Conservation (phyloP, 64 coral and sea anemone species). For the Trachythela sp. region DNA sequence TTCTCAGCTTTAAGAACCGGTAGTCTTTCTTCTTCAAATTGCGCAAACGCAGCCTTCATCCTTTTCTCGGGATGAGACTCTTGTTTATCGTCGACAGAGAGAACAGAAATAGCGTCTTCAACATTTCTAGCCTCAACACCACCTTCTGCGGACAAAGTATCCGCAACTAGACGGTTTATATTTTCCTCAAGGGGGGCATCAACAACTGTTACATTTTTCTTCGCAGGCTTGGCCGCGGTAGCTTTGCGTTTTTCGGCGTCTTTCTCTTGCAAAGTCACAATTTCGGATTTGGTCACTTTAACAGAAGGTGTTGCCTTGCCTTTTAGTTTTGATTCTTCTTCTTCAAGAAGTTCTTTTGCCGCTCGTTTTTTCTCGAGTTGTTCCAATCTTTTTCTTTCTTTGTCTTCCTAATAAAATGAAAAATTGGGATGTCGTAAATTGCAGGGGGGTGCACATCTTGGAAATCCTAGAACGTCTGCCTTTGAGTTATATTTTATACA, state of each 20-base stretch:
- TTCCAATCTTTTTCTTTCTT: constrained; percentile 74
- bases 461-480: too few species aligned
- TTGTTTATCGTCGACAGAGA: constrained; percentile 41
- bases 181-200: constrained; percentile 76
- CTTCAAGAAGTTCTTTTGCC: constrained; percentile 61
- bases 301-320: constrained; percentile 42
- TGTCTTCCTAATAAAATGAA: constrained; percentile 59
- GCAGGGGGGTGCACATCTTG: background rate
- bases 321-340: constrained; percentile 69
- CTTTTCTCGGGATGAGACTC: constrained; percentile 90
- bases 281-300: constrained; percentile 78
- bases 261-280: constrained; percentile 53
- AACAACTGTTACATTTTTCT: constrained; percentile 33
- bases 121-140: constrained; percentile 86
- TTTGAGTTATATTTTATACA: background rate
- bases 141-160: constrained; percentile 62
- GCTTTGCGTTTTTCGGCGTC: constrained; percentile 10
- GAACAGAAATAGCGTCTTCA: constrained; percentile 79
- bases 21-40: constrained; percentile 74
- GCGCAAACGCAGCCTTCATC: constrained; percentile 78
- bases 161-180: constrained; percentile 73
- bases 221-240: background rate
- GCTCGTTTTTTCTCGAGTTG: constrained; percentile 57
- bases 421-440: too few species aligned
- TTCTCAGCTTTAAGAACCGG: constrained; percentile 78